Evolutionary conservation across 2,888 invertebrate species (phyloP).

Genomic region (Stenodera caucasica): DNA sequence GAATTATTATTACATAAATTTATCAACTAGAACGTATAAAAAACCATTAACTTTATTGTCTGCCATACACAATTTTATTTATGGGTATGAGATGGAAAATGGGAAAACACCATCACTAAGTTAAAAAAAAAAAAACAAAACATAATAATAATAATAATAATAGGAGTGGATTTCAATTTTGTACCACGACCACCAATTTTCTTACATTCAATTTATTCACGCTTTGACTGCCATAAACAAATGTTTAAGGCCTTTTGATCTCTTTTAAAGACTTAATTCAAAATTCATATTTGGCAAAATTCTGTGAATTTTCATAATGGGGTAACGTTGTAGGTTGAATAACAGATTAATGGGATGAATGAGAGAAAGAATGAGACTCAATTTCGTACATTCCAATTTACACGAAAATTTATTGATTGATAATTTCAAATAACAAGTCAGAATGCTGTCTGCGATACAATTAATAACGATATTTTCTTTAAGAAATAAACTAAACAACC

Average conservation of each 20-base stretch:
- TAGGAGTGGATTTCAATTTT: neutral
- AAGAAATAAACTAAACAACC: neutral
- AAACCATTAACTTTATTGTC: constrained; percentile 3
- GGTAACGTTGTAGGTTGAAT: neutral
- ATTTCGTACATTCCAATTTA: too few species aligned
- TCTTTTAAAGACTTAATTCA: neutral
- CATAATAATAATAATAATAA: neutral
- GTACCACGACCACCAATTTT: neutral
- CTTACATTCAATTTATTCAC: constrained; percentile 7
- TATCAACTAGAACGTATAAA: neutral
- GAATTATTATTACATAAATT: neutral
- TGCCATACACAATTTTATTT: constrained; percentile 1
- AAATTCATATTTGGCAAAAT: neutral
- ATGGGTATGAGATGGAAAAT: neutral
- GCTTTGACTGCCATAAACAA: constrained; percentile 13
- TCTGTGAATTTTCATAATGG: neutral
- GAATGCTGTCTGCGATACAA: neutral
- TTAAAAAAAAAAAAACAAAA: neutral
- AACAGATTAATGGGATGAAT: neutral
- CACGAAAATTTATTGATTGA: too few species aligned
- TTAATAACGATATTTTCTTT: neutral
- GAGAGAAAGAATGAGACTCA: too few species aligned
- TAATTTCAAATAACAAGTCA: too few species aligned
- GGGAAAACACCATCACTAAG: neutral
- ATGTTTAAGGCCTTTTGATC: constrained; percentile 14